Conservation (phyloP, 2,113 vertebrate genomes). For the Chrysemys picta region DNA sequence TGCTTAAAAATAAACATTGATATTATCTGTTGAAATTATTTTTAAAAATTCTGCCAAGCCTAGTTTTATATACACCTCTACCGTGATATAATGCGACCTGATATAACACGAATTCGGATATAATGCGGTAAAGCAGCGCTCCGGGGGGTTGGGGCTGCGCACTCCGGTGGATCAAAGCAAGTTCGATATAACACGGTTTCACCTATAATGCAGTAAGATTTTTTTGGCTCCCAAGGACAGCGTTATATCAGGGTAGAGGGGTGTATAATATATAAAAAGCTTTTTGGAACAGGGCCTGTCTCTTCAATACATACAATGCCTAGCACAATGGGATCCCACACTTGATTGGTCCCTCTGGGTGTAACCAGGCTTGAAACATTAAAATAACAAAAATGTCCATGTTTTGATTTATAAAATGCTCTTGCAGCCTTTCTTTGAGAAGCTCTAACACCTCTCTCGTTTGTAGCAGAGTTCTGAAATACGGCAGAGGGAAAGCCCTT, state of each 20-base stretch:
- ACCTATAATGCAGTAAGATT: no score
- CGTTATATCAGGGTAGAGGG: no score
- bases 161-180: no score
- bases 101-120: no score
- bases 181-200: no score
- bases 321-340: not conserved
- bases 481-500: not conserved
- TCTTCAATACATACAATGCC: not conserved
- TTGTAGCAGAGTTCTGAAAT: not conserved
- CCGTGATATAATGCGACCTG: no score
- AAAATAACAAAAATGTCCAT: not conserved
- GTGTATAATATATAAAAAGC: no score
- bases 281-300: not conserved
- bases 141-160: accelerated
- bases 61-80: not conserved
- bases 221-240: no score
- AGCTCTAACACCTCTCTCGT: not conserved
- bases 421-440: not conserved
- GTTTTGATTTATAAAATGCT: not conserved
- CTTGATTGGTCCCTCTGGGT: not conserved
- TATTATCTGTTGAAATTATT: not conserved
- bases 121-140: no score
- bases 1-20: not conserved
- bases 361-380: not conserved
- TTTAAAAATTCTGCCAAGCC: not conserved